Evolutionary conservation across 2,797 vertebrate species (phyloP).

Genomic region (Tolypeutes matacus): DNA sequence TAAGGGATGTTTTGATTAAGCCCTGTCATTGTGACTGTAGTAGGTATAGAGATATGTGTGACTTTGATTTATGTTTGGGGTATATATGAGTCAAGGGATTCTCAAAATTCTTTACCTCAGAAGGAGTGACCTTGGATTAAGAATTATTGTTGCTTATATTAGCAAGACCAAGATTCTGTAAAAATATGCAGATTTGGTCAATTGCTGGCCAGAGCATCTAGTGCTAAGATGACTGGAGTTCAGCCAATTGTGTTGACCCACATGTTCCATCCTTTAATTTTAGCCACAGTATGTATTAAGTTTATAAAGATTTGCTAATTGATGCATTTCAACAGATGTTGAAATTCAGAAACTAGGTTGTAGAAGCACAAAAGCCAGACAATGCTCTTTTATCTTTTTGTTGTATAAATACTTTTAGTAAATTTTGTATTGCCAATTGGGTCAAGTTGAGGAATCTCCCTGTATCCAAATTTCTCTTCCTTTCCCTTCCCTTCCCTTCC

Average conservation of each 20-base stretch:
- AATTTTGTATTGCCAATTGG: too few relatives aligned
- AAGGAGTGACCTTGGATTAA: neutral
- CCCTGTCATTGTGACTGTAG: neutral
- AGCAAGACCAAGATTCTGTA: neutral
- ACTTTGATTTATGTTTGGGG: neutral
- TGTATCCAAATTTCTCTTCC: neutral
- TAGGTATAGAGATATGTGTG: neutral
- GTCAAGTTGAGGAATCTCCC: too few relatives aligned
- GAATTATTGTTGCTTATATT: neutral
- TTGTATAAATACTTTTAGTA: too few relatives aligned
- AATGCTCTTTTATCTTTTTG: too few relatives aligned
- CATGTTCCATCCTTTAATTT: neutral
- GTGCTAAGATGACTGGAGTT: neutral
- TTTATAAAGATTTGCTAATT: too few relatives aligned
- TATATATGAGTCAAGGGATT: neutral
- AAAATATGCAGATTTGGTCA: neutral
- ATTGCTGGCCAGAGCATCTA: neutral
- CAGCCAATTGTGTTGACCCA: neutral
- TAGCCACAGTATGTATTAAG: too few relatives aligned
- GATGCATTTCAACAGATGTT: too few relatives aligned
- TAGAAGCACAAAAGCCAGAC: too few relatives aligned
- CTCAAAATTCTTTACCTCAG: neutral
- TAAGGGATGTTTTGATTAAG: neutral
- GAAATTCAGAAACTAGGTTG: too few relatives aligned
- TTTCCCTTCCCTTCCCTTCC: too few relatives aligned